Percentiles rank a stretch among this genome's conserved stretches.
phyloP scores from a whole-genome alignment of 2,888 invertebrate species.

The Lottia gigantea region DNA sequence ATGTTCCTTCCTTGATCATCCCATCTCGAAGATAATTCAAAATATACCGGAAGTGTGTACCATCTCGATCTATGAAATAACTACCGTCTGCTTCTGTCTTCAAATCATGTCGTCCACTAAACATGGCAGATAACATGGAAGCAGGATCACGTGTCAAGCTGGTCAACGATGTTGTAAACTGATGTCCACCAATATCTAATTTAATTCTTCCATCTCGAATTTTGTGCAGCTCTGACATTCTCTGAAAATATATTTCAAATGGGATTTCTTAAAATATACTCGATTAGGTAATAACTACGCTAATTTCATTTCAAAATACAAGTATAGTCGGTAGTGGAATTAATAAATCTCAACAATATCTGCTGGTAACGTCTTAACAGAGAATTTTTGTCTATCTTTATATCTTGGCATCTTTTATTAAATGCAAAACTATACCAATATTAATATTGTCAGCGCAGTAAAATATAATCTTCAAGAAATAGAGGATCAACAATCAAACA shows the following conservation, averaged over 20 bases:
- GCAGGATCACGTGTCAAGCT: conserved; percentile 53
- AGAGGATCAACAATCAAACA: no score
- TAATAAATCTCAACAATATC: no score
- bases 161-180: conserved; percentile 57
- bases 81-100: conserved; percentile 57
- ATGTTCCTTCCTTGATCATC: conserved; percentile 56
- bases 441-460: no score
- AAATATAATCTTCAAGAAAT: no score
- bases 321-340: no score
- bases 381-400: no score
- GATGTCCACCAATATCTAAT: conserved; percentile 59
- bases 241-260: conserved; percentile 35
- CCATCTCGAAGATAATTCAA: conserved; percentile 59
- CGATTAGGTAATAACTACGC: no score
- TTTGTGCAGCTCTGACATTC: conserved; percentile 56
- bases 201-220: conserved; percentile 59
- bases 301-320: no score
- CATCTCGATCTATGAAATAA: conserved; percentile 61
- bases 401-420: no score
- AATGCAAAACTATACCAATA: no score
- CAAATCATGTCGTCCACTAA: conserved; percentile 57
- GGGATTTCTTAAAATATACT: no score
- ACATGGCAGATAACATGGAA: conserved; percentile 62
- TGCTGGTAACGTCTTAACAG: no score
- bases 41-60: conserved; percentile 58